A percentile compares a stretch with the other conserved stretches of the same genome.
Evolutionary conservation across 1,140 invertebrate genomes (phyloP).

Genomic region (Nephotettix cincticeps): DNA sequence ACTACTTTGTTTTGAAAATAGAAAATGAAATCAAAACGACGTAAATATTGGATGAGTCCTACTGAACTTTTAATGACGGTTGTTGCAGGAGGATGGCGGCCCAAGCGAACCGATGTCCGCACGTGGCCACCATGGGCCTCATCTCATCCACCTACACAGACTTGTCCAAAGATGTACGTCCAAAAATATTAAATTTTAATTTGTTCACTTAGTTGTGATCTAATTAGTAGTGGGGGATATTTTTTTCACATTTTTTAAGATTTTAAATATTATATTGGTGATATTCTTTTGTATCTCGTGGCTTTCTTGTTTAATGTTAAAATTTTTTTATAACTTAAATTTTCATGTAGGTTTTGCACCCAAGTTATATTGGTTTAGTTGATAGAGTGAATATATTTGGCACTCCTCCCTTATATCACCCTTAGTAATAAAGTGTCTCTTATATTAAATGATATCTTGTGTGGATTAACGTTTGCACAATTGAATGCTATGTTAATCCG

Average conservation of each 20-base stretch:
- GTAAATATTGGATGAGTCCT: too few species aligned
- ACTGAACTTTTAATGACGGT: too few species aligned
- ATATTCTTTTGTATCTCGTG: neutral
- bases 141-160: neutral
- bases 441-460: too few species aligned
- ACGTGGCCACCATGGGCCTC: neutral
- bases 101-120: neutral
- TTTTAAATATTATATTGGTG: neutral
- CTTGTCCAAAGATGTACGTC: conserved; percentile 12
- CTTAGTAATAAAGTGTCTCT: too few species aligned
- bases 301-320: neutral
- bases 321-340: neutral
- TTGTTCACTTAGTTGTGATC: neutral
- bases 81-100: neutral
- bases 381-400: too few species aligned
- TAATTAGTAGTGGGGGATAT: neutral
- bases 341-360: neutral
- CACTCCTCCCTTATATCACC: too few species aligned
- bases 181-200: neutral
- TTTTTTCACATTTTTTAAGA: neutral
- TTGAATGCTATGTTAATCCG: too few species aligned
- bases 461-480: too few species aligned
- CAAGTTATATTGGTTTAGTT: too few species aligned
- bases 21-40: too few species aligned
- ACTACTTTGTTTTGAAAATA: too few species aligned